Evolutionary conservation across 1,140 invertebrate species (phyloP).

Genomic region (Trachymyrmex septentrionalis): DNA sequence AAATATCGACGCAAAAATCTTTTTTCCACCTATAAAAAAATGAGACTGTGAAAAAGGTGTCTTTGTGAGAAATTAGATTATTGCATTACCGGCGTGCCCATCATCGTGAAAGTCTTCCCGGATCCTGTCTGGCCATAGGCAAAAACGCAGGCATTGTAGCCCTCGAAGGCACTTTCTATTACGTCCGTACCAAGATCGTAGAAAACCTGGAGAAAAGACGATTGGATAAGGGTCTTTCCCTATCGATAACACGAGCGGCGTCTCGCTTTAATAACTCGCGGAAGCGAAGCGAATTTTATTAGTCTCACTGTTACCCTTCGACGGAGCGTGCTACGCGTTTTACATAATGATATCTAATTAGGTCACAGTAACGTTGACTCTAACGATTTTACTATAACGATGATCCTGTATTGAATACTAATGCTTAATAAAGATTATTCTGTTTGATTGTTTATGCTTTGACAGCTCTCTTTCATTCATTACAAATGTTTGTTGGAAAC

Average conservation of each 20-base stretch:
- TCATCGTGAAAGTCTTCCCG: slow-evolving; percentile 99
- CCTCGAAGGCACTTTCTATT: slow-evolving; percentile 97
- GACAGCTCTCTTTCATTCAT: background rate
- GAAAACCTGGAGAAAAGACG: slow-evolving; percentile 89
- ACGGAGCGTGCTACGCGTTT: background rate
- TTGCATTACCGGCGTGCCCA: slow-evolving; percentile 92
- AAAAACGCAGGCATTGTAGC: slow-evolving; percentile 99
- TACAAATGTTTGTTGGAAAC: slow-evolving; percentile 7
- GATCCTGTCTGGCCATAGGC: slow-evolving; percentile 98
- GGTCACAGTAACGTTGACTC: background rate
- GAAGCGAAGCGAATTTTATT: slow-evolving; percentile 35
- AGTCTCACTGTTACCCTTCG: background rate
- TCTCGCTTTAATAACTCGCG: background rate
- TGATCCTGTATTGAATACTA: background rate
- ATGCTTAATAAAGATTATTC: slow-evolving; percentile 9
- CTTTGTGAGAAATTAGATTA: background rate
- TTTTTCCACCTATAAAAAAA: background rate
- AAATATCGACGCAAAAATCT: background rate
- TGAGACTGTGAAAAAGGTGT: background rate
- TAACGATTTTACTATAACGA: slow-evolving; percentile 15
- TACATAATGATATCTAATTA: slow-evolving; percentile 45
- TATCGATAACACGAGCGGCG: background rate
- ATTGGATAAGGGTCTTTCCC: slow-evolving; percentile 52
- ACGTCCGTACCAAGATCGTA: slow-evolving; percentile 95
- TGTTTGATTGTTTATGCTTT: background rate